Evolutionary conservation across 2,888 invertebrate genomes (phyloP).

Genomic region (Papilio protenor): DNA sequence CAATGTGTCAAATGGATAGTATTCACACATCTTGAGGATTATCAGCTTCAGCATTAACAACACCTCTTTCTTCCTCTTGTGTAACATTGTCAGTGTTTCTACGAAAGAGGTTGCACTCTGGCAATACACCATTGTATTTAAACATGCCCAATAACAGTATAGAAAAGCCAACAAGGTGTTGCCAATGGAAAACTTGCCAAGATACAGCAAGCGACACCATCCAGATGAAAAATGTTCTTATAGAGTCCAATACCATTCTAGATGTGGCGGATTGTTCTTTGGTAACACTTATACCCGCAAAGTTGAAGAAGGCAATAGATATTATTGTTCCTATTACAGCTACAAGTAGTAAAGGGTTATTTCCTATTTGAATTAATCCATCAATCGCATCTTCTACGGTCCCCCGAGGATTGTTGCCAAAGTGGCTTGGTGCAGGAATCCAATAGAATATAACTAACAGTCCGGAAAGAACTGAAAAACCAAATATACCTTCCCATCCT

Average conservation of each 20-base stretch:
- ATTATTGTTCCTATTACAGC: constrained; percentile 88
- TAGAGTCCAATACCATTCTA: constrained; percentile 94
- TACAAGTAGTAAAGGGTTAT: constrained; percentile 69
- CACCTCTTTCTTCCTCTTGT: constrained; percentile 48
- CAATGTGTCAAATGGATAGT: background rate
- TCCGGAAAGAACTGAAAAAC: constrained; percentile 68
- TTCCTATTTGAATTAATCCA: constrained; percentile 91
- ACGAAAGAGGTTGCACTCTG: constrained; percentile 53
- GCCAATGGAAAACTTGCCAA: constrained; percentile 92
- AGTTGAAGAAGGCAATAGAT: constrained; percentile 97
- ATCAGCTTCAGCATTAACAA: constrained; percentile 54
- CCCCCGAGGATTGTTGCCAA: constrained; percentile 89
- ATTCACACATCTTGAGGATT: constrained; percentile 47
- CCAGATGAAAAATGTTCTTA: constrained; percentile 97
- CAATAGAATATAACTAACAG: constrained; percentile 87
- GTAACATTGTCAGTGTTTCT: constrained; percentile 23
- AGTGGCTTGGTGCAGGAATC: constrained; percentile 89
- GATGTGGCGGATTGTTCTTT: constrained; percentile 97
- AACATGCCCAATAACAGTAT: constrained; percentile 92
- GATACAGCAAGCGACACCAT: constrained; percentile 88
- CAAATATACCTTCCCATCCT: constrained; percentile 93
- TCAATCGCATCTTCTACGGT: constrained; percentile 94
- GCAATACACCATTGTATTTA: constrained; percentile 89
- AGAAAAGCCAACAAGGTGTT: constrained; percentile 91
- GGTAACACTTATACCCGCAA: constrained; percentile 95